A percentile compares a stretch with the other conserved stretches of the same genome.
Evolutionary conservation across 92 coral and sea anemone species (phyloP).

Genomic region (Heliopora coerulea): DNA sequence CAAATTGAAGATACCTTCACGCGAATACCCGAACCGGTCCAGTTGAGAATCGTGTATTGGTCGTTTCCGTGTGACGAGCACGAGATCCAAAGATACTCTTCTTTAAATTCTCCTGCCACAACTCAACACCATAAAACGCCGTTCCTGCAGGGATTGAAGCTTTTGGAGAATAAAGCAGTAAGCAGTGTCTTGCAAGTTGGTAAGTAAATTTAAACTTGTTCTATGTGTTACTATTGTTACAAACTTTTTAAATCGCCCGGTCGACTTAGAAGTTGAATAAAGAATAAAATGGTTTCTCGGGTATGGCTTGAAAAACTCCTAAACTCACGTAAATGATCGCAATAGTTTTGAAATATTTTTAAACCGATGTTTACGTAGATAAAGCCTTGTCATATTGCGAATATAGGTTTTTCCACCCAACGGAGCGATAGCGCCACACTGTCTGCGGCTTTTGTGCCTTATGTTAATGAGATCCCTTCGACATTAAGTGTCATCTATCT

Average conservation of each 20-base stretch:
- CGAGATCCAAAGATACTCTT: conserved; percentile 92
- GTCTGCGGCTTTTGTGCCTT: conserved; percentile 71
- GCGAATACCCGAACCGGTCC: conserved; percentile 98
- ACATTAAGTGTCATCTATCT: conserved; percentile 26
- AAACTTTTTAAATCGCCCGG: conserved; percentile 41
- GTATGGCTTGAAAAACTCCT: not conserved
- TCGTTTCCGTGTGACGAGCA: conserved; percentile 94
- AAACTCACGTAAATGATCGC: not conserved
- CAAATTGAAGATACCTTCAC: conserved; percentile 83
- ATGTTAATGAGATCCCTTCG: conserved; percentile 53
- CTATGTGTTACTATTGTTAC: conserved; percentile 41
- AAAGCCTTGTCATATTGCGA: conserved; percentile 52
- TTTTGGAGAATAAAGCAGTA: conserved; percentile 82
- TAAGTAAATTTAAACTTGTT: conserved; percentile 57
- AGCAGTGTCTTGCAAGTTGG: conserved; percentile 95
- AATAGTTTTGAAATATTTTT: conserved; percentile 33
- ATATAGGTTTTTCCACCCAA: conserved; percentile 74
- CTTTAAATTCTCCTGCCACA: conserved; percentile 65
- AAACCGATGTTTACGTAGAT: conserved; percentile 51
- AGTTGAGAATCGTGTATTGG: conserved; percentile 87
- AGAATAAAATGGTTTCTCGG: conserved; percentile 11
- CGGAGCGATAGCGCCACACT: conserved; percentile 79
- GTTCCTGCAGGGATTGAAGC: conserved; percentile 77
- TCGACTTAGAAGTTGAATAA: conserved; percentile 7
- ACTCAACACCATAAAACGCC: conserved; percentile 81